A percentile compares a stretch with the other conserved stretches of the same genome.
phyloP scores from a whole-genome alignment of 2,888 invertebrate genomes.

The Oscheius sp. region DNA sequence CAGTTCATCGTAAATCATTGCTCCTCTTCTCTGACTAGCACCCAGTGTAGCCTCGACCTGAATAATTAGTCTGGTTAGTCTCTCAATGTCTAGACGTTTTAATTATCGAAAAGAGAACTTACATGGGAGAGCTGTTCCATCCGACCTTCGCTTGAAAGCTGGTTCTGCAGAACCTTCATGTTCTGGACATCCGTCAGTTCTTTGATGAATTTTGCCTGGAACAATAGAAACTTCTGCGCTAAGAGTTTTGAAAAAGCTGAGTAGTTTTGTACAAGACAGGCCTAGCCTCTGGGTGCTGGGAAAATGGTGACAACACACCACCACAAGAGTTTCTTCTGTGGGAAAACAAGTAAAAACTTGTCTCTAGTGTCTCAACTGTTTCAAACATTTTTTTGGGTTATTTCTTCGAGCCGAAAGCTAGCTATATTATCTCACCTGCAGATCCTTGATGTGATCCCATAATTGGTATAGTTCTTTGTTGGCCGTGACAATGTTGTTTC shows the following conservation, averaged over 20 bases:
- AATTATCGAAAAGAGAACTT: not conserved
- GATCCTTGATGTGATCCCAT: slow-evolving; percentile 72
- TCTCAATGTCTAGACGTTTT: not conserved
- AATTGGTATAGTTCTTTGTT: slow-evolving; percentile 66
- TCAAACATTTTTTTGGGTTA: not conserved
- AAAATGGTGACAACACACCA: too few species aligned
- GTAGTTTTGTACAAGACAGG: too few species aligned
- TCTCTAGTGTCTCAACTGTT: too few species aligned
- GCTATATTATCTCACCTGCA: slow-evolving; percentile 41
- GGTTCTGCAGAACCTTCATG: slow-evolving; percentile 64
- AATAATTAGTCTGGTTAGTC: not conserved
- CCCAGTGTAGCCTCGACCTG: slow-evolving; percentile 57
- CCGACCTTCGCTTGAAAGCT: slow-evolving; percentile 62
- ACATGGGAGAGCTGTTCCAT: slow-evolving; percentile 61
- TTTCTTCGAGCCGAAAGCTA: not conserved
- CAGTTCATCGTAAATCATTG: slow-evolving; percentile 62
- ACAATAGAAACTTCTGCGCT: not conserved
- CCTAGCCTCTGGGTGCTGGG: too few species aligned
- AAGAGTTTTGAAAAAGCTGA: too few species aligned
- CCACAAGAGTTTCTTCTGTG: too few species aligned
- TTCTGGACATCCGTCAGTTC: slow-evolving; percentile 71
- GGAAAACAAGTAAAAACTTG: too few species aligned
- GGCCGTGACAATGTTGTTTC: slow-evolving; percentile 27
- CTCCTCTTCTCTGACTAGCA: slow-evolving; percentile 68
- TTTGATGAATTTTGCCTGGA: slow-evolving; percentile 69